A percentile compares a stretch with the other conserved stretches of the same genome.
Evolutionary conservation across 2,797 vertebrate species (phyloP).

Genomic region (Sebastes melanostomus): DNA sequence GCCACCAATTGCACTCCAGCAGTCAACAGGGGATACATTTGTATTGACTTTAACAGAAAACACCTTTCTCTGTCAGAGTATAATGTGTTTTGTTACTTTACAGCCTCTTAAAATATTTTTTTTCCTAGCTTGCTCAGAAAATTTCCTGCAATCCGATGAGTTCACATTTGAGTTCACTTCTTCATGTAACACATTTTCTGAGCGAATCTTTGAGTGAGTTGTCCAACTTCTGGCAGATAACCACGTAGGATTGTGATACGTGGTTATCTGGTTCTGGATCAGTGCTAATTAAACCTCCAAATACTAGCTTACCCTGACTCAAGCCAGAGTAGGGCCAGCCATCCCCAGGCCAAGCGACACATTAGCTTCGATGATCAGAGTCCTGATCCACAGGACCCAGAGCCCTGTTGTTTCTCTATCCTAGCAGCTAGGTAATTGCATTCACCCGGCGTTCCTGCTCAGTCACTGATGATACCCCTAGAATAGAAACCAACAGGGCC

Average conservation of each 20-base stretch:
- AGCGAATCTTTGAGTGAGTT: neutral
- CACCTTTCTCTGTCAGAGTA: neutral
- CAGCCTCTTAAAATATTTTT: neutral
- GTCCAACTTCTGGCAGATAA: neutral
- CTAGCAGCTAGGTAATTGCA: neutral
- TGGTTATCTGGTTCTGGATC: neutral
- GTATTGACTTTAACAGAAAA: neutral
- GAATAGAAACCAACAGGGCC: constrained; percentile 1
- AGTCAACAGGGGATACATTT: neutral
- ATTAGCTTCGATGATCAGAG: neutral
- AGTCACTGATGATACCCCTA: neutral
- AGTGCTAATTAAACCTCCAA: neutral
- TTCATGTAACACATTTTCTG: neutral
- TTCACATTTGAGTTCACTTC: neutral
- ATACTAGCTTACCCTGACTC: neutral
- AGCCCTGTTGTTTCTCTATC: neutral
- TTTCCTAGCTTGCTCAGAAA: neutral
- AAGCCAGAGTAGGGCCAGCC: neutral
- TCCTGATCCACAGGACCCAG: neutral
- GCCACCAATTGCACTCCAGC: neutral
- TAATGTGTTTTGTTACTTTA: neutral
- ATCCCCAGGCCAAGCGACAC: neutral
- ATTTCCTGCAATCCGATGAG: neutral
- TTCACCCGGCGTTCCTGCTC: neutral
- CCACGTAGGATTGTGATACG: rapidly evolving